Evolutionary conservation across 2,888 invertebrate genomes (phyloP).

Genomic region (Aricia artaxerxes): DNA sequence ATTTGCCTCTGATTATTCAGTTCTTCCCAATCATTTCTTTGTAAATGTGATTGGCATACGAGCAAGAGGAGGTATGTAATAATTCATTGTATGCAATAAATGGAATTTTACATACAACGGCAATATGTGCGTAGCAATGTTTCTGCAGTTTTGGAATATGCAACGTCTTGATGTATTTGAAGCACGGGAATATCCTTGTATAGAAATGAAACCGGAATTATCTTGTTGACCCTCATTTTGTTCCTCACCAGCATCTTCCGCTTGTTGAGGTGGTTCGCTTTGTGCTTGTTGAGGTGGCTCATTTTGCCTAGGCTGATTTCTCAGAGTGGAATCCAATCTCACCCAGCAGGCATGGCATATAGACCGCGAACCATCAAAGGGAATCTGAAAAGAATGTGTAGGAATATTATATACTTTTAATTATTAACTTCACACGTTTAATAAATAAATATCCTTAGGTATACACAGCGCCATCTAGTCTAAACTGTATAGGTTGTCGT

Average conservation of each 20-base stretch:
- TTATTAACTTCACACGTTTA: neutral
- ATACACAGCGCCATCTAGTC: constrained; percentile 12
- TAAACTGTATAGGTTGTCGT: too few species aligned
- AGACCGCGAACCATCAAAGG: constrained; percentile 37
- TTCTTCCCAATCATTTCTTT: constrained; percentile 28
- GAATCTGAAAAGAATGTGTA: constrained; percentile 34
- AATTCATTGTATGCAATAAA: constrained; percentile 19
- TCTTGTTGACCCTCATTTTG: constrained; percentile 30
- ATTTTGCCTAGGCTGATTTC: constrained; percentile 34
- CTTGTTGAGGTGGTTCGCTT: constrained; percentile 33
- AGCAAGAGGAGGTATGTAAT: neutral
- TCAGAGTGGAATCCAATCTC: constrained; percentile 35
- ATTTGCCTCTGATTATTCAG: constrained; percentile 22
- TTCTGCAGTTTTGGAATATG: constrained; percentile 38
- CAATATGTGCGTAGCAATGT: constrained; percentile 12
- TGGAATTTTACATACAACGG: constrained; percentile 11
- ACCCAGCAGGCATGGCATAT: constrained; percentile 40
- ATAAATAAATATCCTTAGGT: neutral
- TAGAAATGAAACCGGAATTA: constrained; percentile 30
- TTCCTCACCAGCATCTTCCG: constrained; percentile 31
- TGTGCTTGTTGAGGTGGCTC: constrained; percentile 27
- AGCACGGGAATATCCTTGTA: constrained; percentile 36
- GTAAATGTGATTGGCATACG: constrained; percentile 1
- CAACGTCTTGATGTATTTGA: constrained; percentile 38
- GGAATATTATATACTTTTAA: neutral